Conservation (phyloP, 2,888 invertebrate genomes). For the Ochropleura plecta region DNA sequence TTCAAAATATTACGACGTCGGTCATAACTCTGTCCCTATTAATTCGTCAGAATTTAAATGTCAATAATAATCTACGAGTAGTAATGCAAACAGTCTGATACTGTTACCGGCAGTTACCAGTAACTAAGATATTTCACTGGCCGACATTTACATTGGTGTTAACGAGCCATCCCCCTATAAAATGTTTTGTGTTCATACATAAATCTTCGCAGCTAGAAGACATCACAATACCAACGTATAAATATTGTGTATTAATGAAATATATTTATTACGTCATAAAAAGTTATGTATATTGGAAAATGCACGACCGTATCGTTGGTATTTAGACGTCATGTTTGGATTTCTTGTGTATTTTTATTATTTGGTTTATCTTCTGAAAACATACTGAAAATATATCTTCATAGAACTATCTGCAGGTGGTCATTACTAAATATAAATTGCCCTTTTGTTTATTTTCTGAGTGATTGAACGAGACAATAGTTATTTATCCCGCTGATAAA, state of each 20-base stretch:
- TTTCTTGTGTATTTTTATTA: constrained; percentile 5
- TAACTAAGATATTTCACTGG: constrained; percentile 82
- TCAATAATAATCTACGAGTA: constrained; percentile 74
- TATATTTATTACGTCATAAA: constrained; percentile 82
- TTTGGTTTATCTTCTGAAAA: not conserved
- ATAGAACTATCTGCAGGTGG: not conserved
- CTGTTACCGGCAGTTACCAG: constrained; percentile 58
- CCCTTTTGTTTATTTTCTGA: not conserved
- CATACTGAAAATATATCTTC: not conserved
- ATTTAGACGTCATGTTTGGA: constrained; percentile 29
- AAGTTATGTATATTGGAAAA: constrained; percentile 72
- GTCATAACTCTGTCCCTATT: constrained; percentile 65
- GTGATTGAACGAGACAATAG: not conserved
- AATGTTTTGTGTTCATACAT: constrained; percentile 84
- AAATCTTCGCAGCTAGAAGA: constrained; percentile 82
- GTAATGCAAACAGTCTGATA: constrained; percentile 78
- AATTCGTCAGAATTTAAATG: constrained; percentile 84
- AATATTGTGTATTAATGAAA: constrained; percentile 84
- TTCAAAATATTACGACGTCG: constrained; percentile 38
- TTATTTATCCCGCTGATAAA: constrained; percentile 22
- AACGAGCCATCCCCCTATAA: constrained; percentile 87
- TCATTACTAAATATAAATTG: not conserved
- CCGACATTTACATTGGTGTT: constrained; percentile 88
- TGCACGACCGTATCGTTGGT: constrained; percentile 35
- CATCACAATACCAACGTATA: constrained; percentile 83